A percentile compares a stretch with the other conserved stretches of the same genome.
phyloP scores from a whole-genome alignment of 2,113 vertebrate genomes.

The Motacilla alba region DNA sequence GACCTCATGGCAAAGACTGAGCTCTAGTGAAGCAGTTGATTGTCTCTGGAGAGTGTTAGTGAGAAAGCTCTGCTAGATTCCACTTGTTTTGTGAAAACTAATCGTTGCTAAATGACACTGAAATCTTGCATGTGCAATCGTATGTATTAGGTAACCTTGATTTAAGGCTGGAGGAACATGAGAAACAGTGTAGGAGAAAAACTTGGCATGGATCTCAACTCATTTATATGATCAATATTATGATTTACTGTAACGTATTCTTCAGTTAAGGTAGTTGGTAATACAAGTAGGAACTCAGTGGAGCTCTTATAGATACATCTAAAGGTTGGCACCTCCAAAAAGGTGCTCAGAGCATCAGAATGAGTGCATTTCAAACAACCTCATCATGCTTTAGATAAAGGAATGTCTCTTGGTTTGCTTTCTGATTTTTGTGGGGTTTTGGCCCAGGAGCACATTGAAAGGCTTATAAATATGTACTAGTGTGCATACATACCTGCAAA shows the following conservation, averaged over 20 bases:
- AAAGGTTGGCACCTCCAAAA: not conserved
- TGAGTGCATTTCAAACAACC: not conserved
- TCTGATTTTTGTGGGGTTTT: not conserved
- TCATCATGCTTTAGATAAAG: not conserved
- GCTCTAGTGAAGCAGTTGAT: conserved; percentile 42
- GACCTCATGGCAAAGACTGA: conserved; percentile 36
- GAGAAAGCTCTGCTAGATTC: conserved; percentile 62
- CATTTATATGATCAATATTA: not conserved
- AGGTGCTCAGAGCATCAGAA: not conserved
- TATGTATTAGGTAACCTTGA: not conserved
- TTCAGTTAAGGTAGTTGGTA: not conserved
- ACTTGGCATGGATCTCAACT: not conserved
- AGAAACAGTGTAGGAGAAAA: conserved; percentile 1
- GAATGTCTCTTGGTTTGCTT: not conserved
- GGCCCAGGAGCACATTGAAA: not conserved
- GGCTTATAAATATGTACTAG: rapidly evolving
- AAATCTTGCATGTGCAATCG: conserved; percentile 41
- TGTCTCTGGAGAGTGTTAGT: conserved; percentile 52
- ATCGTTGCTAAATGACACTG: conserved; percentile 58
- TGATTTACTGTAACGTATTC: not conserved
- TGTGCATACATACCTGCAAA: rapidly evolving
- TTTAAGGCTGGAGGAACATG: conserved; percentile 30
- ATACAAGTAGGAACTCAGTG: not conserved
- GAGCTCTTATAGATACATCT: not conserved
- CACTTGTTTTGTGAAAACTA: conserved; percentile 64